Conservation (phyloP, 1,140 invertebrate genomes). For the Antheraea mylitta region DNA sequence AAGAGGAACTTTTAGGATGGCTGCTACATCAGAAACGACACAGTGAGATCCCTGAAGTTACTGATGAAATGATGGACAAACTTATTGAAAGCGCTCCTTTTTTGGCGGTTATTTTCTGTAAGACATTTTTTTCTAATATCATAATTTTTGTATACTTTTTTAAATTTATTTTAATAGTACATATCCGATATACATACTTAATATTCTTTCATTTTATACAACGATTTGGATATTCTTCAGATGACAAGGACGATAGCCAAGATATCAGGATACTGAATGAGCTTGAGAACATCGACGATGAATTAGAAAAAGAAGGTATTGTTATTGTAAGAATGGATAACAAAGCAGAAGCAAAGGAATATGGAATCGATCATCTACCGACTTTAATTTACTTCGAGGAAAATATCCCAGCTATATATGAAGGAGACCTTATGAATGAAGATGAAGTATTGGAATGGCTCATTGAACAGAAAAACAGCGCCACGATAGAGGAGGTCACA, state of each 20-base stretch:
- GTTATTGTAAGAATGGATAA: constrained; percentile 94
- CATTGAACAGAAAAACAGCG: constrained; percentile 92
- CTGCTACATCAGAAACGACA: constrained; percentile 92
- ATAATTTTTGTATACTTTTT: too few relatives aligned
- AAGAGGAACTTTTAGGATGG: constrained; percentile 94
- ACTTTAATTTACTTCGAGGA: constrained; percentile 95
- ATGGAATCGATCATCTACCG: constrained; percentile 93
- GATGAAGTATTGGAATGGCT: constrained; percentile 95
- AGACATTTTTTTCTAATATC: constrained; percentile 59
- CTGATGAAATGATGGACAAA: constrained; percentile 96
- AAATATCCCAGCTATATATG: constrained; percentile 94
- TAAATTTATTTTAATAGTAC: not conserved
- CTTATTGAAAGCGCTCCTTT: constrained; percentile 89
- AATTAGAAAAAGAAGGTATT: constrained; percentile 93
- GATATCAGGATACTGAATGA: constrained; percentile 93
- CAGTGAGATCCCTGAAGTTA: constrained; percentile 94
- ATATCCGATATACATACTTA: not conserved
- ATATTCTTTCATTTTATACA: not conserved
- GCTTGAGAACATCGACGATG: constrained; percentile 95
- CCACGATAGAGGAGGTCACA: constrained; percentile 96
- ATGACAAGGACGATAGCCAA: constrained; percentile 94
- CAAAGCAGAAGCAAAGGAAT: constrained; percentile 93
- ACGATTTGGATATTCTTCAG: constrained; percentile 68
- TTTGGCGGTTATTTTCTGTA: constrained; percentile 92
- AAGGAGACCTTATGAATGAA: constrained; percentile 94